Evolutionary conservation across 2,797 vertebrate species (phyloP), one percentile per base, ranked within the genome.

Genomic region (Silurus lanzhouensis): DNA sequence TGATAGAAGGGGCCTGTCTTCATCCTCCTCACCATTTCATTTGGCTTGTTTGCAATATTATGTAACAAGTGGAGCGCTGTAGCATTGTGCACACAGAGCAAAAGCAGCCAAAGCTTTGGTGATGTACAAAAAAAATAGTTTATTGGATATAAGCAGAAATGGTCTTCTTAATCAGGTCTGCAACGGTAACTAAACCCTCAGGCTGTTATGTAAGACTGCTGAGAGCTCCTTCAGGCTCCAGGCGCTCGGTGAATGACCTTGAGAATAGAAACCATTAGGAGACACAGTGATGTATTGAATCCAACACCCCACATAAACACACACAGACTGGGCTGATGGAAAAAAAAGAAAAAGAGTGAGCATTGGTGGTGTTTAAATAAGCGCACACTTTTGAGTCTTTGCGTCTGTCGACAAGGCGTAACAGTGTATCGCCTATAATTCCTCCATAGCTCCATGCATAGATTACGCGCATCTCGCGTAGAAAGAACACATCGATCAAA

Each of bases 181-280:
- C 61, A 81, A 79, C 77, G 82, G 84, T 77, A 83, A 89, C 84
- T 83, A 85, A 70, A 85, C 48, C 77, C 70, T 84, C 79, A 31
- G 70, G 9, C 60, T 81, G 83, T 91, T 91, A 90, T 89, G 84
- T 90, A 92, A 91, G 85, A 76, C 81, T 58, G 79, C 83, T 81
- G 85, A 85, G 81, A 83, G 81, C 84, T 87, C 84, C 85, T 88
- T 87, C 86, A 87, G 86, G 85, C 90, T 84, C 81, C 64, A 84
- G 60, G 80, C 86, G 83, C 86, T 58, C 87, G 70, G 68, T 83
- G 90, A 92, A 94, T 96, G 95, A 96, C 95, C 95, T 96, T 96
- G 95, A 96, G 92, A 89, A 91, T 83, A 72, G 89, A 90, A 90
- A 85, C 89, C 92, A 84, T 86, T 78, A 85, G 70, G 82, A 82